Conservation (phyloP, 2,888 invertebrate species). For the Noctuana brunneofusca region DNA sequence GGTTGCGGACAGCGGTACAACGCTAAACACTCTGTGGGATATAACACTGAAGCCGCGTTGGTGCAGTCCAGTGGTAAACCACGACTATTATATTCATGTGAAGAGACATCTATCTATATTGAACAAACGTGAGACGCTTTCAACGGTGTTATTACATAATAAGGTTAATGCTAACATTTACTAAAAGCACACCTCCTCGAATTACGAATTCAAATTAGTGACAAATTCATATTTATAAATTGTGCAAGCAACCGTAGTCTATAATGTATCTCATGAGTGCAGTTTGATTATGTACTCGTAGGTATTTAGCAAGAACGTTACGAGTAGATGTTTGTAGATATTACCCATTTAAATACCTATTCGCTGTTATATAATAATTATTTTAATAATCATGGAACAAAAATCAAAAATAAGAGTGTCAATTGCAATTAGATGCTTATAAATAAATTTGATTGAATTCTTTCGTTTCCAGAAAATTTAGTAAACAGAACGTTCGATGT, state of each 20-base stretch:
- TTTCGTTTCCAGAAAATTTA: not conserved
- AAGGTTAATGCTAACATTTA: constrained; percentile 33
- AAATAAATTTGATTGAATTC: constrained; percentile 31
- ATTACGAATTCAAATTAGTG: constrained; percentile 20
- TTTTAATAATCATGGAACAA: not conserved
- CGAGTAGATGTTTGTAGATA: too few species aligned
- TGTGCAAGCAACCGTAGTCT: constrained; percentile 36
- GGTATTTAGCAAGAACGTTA: not conserved
- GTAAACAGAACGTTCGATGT: constrained; percentile 5
- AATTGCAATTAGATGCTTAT: constrained; percentile 41
- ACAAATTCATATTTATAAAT: constrained; percentile 27
- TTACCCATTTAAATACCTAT: too few species aligned
- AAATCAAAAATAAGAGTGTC: not conserved
- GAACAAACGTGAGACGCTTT: constrained; percentile 33
- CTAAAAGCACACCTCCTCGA: constrained; percentile 28
- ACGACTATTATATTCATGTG: constrained; percentile 46
- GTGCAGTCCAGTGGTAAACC: constrained; percentile 1
- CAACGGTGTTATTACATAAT: constrained; percentile 22
- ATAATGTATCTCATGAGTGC: constrained; percentile 41
- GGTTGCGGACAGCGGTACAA: not conserved
- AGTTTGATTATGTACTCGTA: not conserved
- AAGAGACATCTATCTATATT: constrained; percentile 57
- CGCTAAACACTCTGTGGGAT: not conserved
- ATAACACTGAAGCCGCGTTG: not conserved
- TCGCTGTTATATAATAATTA: too few species aligned